phyloP scores from a whole-genome alignment of 2,113 vertebrate genomes.

The Scytalopus superciliaris region DNA sequence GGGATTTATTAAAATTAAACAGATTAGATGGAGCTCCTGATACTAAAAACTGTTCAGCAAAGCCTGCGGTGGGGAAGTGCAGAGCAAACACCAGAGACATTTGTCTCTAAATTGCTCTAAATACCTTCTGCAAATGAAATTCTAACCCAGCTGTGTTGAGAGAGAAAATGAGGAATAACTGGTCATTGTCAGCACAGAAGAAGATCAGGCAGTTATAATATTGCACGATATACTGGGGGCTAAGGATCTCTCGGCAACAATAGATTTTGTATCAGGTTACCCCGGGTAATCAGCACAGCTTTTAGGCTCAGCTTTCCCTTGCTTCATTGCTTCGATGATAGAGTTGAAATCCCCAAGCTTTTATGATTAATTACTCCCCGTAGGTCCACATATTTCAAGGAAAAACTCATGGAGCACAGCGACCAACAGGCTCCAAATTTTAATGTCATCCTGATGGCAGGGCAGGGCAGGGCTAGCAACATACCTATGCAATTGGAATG shows the following conservation, averaged over 20 bases:
- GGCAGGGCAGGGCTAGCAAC: not conserved
- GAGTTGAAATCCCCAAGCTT: constrained; percentile 87
- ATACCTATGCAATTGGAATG: not conserved
- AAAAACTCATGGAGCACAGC: constrained; percentile 66
- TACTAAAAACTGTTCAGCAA: constrained; percentile 78
- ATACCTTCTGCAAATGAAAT: constrained; percentile 83
- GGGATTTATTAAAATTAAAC: constrained; percentile 85
- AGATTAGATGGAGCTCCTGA: constrained; percentile 82
- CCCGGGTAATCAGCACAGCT: constrained; percentile 85
- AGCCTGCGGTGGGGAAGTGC: constrained; percentile 78
- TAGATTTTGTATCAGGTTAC: constrained; percentile 95
- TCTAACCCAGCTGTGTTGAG: constrained; percentile 76
- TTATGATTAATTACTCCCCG: constrained; percentile 87
- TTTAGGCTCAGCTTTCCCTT: constrained; percentile 91
- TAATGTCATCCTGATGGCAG: constrained; percentile 61
- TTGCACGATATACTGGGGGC: constrained; percentile 79
- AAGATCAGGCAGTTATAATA: constrained; percentile 85
- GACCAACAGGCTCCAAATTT: constrained; percentile 72
- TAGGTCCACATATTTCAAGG: constrained; percentile 80
- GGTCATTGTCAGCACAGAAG: constrained; percentile 75
- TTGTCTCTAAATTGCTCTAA: constrained; percentile 84
- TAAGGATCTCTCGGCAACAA: constrained; percentile 87
- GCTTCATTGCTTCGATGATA: constrained; percentile 83
- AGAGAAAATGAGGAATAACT: constrained; percentile 78
- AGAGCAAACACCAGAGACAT: constrained; percentile 80